Conservation (phyloP, 2,797 vertebrate species). For the Hirundo rustica region DNA sequence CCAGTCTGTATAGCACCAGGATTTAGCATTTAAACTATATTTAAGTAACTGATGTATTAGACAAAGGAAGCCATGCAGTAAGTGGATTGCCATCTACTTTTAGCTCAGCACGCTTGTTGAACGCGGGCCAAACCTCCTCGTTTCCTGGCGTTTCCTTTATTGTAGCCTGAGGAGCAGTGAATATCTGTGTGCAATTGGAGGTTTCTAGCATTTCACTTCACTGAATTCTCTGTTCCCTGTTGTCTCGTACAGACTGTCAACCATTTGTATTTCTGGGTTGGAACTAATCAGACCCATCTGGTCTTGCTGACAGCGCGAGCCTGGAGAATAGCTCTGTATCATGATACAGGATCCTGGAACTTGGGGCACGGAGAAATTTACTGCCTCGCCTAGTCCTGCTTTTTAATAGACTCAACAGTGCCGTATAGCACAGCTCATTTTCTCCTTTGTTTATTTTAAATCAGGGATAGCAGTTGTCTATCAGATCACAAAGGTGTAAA, state of each 20-base stretch:
- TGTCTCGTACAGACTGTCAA: conserved; percentile 61
- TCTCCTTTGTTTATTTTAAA: conserved; percentile 15
- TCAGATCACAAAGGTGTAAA: not conserved
- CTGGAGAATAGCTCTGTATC: conserved; percentile 44
- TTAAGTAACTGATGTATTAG: conserved; percentile 35
- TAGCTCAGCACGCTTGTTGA: conserved; percentile 50
- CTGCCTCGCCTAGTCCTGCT: not conserved
- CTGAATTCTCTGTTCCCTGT: conserved; percentile 53
- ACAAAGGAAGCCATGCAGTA: conserved; percentile 44
- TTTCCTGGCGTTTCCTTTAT: conserved; percentile 51
- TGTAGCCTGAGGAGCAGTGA: conserved; percentile 19
- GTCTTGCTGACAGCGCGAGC: conserved; percentile 46
- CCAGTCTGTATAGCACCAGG: not conserved
- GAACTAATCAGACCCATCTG: conserved; percentile 69
- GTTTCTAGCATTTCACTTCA: conserved; percentile 63
- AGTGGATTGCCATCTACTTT: conserved; percentile 42
- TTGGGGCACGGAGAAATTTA: not conserved
- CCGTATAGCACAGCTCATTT: not conserved
- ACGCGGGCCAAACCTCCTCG: conserved; percentile 3
- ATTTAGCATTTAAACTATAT: conserved; percentile 17
- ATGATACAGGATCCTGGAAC: conserved; percentile 37
- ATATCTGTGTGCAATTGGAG: conserved; percentile 34
- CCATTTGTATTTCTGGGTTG: conserved; percentile 67
- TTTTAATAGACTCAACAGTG: not conserved
- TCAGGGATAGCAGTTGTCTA: conserved; percentile 3